Evolutionary conservation across 2,888 invertebrate genomes (phyloP), one percentile per base, ranked within the genome.

Genomic region (Lordiphosa andalusiaca): DNA sequence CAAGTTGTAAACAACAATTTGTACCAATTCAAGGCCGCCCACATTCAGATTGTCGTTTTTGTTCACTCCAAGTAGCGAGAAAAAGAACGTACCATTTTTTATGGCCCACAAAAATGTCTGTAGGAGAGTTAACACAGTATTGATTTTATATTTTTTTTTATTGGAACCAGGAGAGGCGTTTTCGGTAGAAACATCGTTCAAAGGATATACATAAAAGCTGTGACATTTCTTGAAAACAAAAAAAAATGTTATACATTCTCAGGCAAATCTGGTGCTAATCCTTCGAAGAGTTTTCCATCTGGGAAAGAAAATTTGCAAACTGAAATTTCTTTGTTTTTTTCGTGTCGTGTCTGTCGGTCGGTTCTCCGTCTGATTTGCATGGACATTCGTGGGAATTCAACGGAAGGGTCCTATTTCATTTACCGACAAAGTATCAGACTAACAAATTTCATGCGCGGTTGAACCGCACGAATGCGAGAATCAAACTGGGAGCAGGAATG

Each of bases 61-160:
- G 77, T 84, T 56, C 63, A 44, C 41, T 70, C 62, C 62, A 76
- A 83, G 84, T 80, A 73, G n/a, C 77, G 77, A 81, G 80, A 67
- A 73, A 76, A 70, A 76, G 71, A 81, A 66, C 64, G 59, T 67
- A 73, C 81, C 76, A 80, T 50, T 83, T 83, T 80, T 83, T 73
- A 80, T 68, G 67, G 68, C 65, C 44, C 62, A 48, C 54, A 65
- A 65, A 67, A 77, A 61, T 76, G 57, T 61, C 57, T 38, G 46
- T 58, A 41, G 39, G 53, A 60, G 21, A 12, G 58, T 37, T 47
- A 62, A 54, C 35, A 30, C 39, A 23, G 47, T 71, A 72, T 72
- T 65, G 72, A 72, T 72, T 25, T 44, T 52, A 2, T n/a, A n/a
- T n/a, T 51, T 41, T 4, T 40, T 40, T 6, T 33, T 41, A 21